These are phyloP conservation scores for Gallinago jamesoni DNA, from an alignment of 2,113 vertebrate species.

Conservation along the genomic window DNA sequence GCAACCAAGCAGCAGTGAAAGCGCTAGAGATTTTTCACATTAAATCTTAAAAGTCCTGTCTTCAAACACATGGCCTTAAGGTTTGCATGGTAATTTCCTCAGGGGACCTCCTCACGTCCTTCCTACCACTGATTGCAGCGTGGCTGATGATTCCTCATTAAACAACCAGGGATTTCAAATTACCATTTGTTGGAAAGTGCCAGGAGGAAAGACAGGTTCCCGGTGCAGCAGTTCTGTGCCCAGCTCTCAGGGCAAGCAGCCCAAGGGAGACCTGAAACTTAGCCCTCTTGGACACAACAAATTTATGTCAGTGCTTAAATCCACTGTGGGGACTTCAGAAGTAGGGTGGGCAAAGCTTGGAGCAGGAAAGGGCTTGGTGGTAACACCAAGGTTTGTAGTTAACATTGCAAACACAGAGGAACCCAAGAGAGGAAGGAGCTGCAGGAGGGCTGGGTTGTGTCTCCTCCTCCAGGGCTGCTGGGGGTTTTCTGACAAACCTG, in stretches of 20 bases:
- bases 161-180: not conserved
- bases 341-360: not conserved
- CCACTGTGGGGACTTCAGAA: not conserved
- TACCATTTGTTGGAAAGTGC: not conserved
- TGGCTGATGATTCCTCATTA: not conserved
- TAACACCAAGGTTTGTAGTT: not conserved
- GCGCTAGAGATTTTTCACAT: not conserved
- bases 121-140: not conserved
- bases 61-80: not conserved
- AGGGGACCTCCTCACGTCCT: not conserved
- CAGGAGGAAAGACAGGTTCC: not conserved
- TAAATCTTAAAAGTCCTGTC: not conserved
- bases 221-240: rapidly evolving
- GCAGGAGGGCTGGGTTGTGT: not conserved
- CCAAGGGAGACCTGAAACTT: not conserved
- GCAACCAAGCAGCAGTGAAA: not conserved
- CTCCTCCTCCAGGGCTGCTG: not conserved
- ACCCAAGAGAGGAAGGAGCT: not conserved
- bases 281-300: rapidly evolving
- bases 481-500: not conserved
- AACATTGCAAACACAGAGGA: not conserved
- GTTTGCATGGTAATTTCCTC: not conserved
- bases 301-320: not conserved
- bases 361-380: not conserved
- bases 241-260: not conserved